Evolutionary conservation across 1,140 invertebrate genomes (phyloP).

Genomic region (Choristoneura fumiferana): DNA sequence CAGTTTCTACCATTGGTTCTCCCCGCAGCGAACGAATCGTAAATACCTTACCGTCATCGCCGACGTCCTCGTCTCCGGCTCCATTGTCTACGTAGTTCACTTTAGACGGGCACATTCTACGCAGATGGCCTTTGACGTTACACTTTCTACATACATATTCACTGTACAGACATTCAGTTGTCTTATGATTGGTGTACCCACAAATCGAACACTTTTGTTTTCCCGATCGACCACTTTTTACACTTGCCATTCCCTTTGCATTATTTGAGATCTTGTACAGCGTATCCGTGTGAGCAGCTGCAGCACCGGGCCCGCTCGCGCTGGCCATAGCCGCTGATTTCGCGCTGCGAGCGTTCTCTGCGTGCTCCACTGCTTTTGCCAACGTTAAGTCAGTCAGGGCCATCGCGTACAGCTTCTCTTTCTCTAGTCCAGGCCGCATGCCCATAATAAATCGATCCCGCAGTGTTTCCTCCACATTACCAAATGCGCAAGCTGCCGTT

Average conservation of each 20-base stretch:
- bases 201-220: conserved; percentile 19
- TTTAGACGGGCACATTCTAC: conserved; percentile 20
- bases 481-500: background rate
- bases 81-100: conserved; percentile 5
- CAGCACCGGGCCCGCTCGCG: background rate
- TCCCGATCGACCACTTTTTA: no score
- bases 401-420: conserved; percentile 5
- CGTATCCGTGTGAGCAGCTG: background rate
- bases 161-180: background rate
- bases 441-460: conserved; percentile 8
- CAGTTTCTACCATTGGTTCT: conserved; percentile 1
- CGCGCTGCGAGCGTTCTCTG: no score
- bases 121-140: conserved; percentile 19
- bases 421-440: no score
- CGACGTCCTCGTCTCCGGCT: background rate
- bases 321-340: no score
- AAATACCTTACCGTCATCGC: conserved; percentile 19
- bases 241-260: no score
- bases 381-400: background rate
- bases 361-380: background rate
- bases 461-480: background rate
- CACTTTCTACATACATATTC: conserved; percentile 13
- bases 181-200: conserved; percentile 1
- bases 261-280: background rate
- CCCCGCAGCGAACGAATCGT: conserved; percentile 14